A percentile compares a stretch with the other conserved stretches of the same genome.
Conservation (phyloP, 2,113 vertebrate species). For the Nyctereutes procyonoides region DNA sequence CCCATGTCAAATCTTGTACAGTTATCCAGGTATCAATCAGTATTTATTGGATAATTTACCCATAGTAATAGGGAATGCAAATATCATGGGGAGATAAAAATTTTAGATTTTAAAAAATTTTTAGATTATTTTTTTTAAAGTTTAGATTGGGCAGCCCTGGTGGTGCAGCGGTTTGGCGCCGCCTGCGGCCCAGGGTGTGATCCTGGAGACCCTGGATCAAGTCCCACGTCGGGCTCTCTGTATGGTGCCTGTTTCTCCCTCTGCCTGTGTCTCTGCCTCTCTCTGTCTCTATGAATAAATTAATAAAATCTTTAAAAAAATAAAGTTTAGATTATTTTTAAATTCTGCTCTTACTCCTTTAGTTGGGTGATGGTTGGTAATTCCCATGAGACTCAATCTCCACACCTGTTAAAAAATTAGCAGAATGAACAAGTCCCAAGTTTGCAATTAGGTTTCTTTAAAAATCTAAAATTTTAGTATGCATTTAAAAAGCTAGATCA, state of each 20-base stretch:
- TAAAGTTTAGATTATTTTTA: background rate
- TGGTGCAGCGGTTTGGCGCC: no score
- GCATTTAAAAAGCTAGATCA: background rate
- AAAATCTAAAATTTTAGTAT: background rate
- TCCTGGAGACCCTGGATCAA: no score
- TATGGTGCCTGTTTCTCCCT: no score
- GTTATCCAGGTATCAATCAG: background rate
- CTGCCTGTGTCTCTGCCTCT: no score
- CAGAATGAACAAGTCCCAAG: background rate
- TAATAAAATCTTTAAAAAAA: no score
- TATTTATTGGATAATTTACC: background rate
- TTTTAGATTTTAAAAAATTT: background rate
- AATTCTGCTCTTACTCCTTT: background rate
- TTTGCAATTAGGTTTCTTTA: background rate
- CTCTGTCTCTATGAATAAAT: no score
- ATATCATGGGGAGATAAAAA: background rate
- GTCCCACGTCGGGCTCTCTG: no score
- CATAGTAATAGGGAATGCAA: background rate
- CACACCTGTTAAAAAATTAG: background rate
- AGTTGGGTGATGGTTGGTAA: background rate
- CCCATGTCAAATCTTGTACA: background rate
- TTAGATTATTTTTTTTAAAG: background rate
- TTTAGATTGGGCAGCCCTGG: no score
- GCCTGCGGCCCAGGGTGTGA: no score
- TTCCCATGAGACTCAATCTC: background rate